Evolutionary conservation across 2,888 invertebrate genomes (phyloP), one percentile per base, ranked within the genome.

Genomic region (Caenorhabditis drosophilae): DNA sequence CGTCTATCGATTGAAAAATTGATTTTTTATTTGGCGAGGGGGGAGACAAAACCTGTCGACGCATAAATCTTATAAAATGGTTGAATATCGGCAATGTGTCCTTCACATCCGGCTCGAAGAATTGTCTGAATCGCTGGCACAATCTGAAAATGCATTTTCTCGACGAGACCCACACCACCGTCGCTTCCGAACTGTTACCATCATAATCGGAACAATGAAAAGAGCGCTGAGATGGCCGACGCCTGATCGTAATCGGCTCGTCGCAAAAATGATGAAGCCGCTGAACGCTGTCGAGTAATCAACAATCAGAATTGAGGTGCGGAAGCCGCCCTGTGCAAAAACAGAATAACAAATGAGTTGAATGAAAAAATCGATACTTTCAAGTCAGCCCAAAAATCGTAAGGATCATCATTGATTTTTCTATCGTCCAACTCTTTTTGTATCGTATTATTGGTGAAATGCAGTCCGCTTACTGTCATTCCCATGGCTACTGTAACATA

Each of bases 201-300:
- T 70, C 58, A 74, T 56, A 11, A 51, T 11, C 4, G 67, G 63
- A 11, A 68, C 58, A 4, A 71, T 48, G 12, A 66, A 31, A 15
- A 67, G 52, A 2, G 66, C 62, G 27, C 50, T 69, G 22, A 76
- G 27, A n/a, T 66, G 70, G 20, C 55, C 34, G 15, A 73, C 67
- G 6, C 75, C 72, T 18, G 49, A 25, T 35, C 66, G 55, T n/a
- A 73, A 18, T 11, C 69, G 62, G 41, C 68, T 70, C 1, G 72
- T 69, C 0, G 69, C 74, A 22, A 71, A 63, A 9, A 76, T 52
- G 18, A 71, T 44, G 27, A 76, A 48, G 4, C 75, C 76, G 16
- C 70, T 73, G 53, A 76, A 76, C 9, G 71, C 73, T 3, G 50
- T 51, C 2, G 75, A 70, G 52, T 76, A 76, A 53, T 76, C 74